Conservation (phyloP, 2,797 vertebrate genomes). For the Xerus rutilus region DNA sequence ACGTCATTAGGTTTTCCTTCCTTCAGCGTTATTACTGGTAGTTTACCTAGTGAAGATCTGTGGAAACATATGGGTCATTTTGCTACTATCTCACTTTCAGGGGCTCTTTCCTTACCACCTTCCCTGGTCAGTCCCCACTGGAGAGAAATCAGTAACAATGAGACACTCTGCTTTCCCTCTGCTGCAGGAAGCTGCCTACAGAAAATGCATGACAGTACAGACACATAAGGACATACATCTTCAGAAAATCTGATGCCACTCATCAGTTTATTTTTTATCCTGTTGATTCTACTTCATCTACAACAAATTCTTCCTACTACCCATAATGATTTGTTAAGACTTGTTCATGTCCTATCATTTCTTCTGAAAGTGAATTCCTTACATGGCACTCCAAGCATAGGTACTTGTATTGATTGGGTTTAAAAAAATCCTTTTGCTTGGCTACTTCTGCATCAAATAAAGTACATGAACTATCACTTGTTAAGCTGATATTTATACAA, state of each 20-base stretch:
- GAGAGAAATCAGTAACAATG: neutral
- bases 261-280: neutral
- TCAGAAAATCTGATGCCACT: neutral
- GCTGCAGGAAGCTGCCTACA: neutral
- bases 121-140: neutral
- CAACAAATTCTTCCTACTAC: neutral
- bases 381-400: neutral
- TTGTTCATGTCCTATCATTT: constrained; percentile 65
- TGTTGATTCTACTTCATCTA: neutral
- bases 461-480: neutral
- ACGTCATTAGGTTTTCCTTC: neutral
- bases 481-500: constrained; percentile 42
- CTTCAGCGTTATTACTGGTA: neutral
- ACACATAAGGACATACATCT: neutral
- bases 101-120: neutral
- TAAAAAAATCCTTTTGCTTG: constrained; percentile 16
- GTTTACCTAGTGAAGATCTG: neutral
- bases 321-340: constrained; percentile 72
- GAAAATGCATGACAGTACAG: neutral
- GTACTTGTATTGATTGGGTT: neutral
- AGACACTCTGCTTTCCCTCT: neutral
- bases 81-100: neutral
- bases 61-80: neutral
- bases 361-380: constrained; percentile 67
- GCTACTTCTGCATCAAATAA: constrained; percentile 18